Conservation (phyloP, 1,140 invertebrate genomes). For the Diplogasteroides magnus region DNA sequence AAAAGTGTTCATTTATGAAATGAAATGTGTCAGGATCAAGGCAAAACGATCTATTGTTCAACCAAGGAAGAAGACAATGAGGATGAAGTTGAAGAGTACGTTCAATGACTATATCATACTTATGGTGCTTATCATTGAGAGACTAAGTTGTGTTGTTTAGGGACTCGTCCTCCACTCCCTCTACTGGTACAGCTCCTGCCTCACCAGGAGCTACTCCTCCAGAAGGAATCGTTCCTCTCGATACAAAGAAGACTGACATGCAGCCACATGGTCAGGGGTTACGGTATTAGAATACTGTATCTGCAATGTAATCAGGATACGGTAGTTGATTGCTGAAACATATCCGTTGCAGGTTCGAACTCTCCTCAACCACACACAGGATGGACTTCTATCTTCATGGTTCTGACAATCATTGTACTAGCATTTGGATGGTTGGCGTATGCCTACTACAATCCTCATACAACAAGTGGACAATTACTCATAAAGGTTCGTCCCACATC, state of each 20-base stretch:
- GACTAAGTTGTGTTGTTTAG: neutral
- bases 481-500: constrained; percentile 72
- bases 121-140: neutral
- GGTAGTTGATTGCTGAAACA: too few species aligned
- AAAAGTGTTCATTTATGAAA: too few species aligned
- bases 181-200: neutral
- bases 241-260: neutral
- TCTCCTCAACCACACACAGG: neutral
- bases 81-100: constrained; percentile 2
- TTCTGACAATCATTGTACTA: constrained; percentile 64
- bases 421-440: constrained; percentile 75
- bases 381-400: constrained; percentile 50
- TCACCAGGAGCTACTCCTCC: too few species aligned
- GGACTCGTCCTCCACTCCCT: neutral
- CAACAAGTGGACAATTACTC: constrained; percentile 84
- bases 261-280: too few species aligned
- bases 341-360: neutral
- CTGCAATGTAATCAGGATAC: too few species aligned
- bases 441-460: constrained; percentile 90
- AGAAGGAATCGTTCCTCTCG: neutral
- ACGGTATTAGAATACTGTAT: too few species aligned
- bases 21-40: neutral
- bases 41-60: constrained; percentile 6
- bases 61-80: constrained; percentile 2
- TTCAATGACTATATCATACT: constrained; percentile 11